Conservation (phyloP, 1,140 invertebrate genomes). For the Diplogasteroides magnus region DNA sequence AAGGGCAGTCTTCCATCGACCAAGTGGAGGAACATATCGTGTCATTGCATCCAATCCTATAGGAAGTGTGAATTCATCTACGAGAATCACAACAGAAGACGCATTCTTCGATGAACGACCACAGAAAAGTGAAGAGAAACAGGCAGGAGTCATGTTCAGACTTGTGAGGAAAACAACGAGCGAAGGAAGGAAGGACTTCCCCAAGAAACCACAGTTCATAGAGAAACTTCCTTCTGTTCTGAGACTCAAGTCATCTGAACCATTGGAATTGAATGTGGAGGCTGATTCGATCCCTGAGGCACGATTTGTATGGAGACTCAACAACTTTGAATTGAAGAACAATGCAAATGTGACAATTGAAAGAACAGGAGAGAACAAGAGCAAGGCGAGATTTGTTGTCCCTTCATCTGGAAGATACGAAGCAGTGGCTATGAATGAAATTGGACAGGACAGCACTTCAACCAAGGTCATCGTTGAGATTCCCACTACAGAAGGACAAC, state of each 20-base stretch:
- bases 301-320: slow-evolving; percentile 41
- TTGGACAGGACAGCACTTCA: slow-evolving; percentile 34
- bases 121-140: slow-evolving; percentile 11
- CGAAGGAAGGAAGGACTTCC: slow-evolving; percentile 29
- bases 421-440: slow-evolving; percentile 41
- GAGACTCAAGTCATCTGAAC: slow-evolving; percentile 27
- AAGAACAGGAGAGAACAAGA: slow-evolving; percentile 31
- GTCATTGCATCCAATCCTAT: slow-evolving; percentile 32
- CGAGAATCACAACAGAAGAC: slow-evolving; percentile 35
- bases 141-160: slow-evolving; percentile 17
- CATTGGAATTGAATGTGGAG: slow-evolving; percentile 36
- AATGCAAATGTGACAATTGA: slow-evolving; percentile 39
- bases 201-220: slow-evolving; percentile 40
- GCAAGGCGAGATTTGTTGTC: slow-evolving; percentile 28
- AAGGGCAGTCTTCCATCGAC: slow-evolving; percentile 26
- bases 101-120: slow-evolving; percentile 8
- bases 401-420: slow-evolving; percentile 40
- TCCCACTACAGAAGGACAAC: neutral
- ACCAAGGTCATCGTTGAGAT: slow-evolving; percentile 41
- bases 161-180: slow-evolving; percentile 19
- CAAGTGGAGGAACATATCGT: slow-evolving; percentile 36
- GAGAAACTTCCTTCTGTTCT: slow-evolving; percentile 29
- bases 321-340: slow-evolving; percentile 47
- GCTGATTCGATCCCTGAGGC: slow-evolving; percentile 46
- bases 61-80: slow-evolving; percentile 33